Percentiles rank a stretch among this genome's conserved stretches.
Evolutionary conservation across 2,888 invertebrate genomes (phyloP).

Genomic region (Agrilus biguttatus): DNA sequence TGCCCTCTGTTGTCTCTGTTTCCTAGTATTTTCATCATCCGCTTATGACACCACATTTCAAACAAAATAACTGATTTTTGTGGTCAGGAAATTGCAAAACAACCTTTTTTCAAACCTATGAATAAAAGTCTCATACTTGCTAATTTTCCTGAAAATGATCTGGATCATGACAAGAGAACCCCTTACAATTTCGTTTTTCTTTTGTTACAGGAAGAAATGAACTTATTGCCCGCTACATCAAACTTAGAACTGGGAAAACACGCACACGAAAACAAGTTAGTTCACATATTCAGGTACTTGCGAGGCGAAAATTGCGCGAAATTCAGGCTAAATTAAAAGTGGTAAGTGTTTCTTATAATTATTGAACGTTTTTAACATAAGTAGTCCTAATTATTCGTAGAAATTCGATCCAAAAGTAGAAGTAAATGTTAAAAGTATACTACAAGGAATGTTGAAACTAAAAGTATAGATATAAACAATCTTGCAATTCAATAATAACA

Average conservation of each 20-base stretch:
- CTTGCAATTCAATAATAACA: too few relatives aligned
- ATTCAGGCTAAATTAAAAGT: constrained; percentile 97
- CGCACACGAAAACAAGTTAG: constrained; percentile 99
- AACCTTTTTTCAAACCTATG: too few relatives aligned
- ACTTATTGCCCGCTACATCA: constrained; percentile 99
- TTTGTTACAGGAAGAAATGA: constrained; percentile 90
- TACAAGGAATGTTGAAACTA: too few relatives aligned
- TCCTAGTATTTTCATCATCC: too few relatives aligned
- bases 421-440: too few relatives aligned
- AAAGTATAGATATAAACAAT: too few relatives aligned
- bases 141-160: too few relatives aligned
- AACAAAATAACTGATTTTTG: too few relatives aligned
- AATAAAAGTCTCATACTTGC: too few relatives aligned
- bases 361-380: not conserved
- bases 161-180: not conserved
- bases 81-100: too few relatives aligned
- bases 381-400: not conserved
- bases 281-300: constrained; percentile 99
- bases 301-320: constrained; percentile 94
- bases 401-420: not conserved
- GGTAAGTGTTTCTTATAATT: constrained; percentile 44
- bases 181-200: constrained; percentile 5
- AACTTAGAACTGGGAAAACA: constrained; percentile 98
- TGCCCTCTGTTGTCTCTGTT: too few relatives aligned
- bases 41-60: too few relatives aligned